Conservation (phyloP, 1,140 invertebrate species). For the Papilio helenus region DNA sequence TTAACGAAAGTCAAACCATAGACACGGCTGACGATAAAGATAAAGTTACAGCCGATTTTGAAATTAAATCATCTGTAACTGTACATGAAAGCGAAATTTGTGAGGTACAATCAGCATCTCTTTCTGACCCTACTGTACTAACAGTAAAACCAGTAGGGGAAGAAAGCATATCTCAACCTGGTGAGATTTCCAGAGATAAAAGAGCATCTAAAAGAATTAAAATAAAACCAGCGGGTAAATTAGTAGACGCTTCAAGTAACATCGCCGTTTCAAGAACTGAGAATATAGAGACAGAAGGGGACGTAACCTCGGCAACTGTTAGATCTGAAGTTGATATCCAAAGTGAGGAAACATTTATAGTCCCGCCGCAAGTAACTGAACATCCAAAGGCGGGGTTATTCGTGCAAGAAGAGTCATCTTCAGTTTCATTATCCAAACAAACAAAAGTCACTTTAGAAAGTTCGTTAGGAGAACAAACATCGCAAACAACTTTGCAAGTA, state of each 20-base stretch:
- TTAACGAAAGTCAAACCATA: conserved; percentile 59
- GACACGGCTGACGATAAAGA: conserved; percentile 49
- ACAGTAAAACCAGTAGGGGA: not conserved
- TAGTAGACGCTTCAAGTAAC: conserved; percentile 21
- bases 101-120: conserved; percentile 25
- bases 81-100: conserved; percentile 39
- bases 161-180: conserved; percentile 12
- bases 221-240: not conserved
- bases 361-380: conserved; percentile 22
- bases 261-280: conserved; percentile 24
- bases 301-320: conserved; percentile 8
- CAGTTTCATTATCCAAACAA: conserved; percentile 34
- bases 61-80: conserved; percentile 64
- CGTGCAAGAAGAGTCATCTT: conserved; percentile 36
- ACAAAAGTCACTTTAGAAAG: conserved; percentile 32
- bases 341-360: conserved; percentile 34
- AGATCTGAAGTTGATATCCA: conserved; percentile 35
- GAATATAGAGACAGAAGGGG: conserved; percentile 24
- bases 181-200: conserved; percentile 5
- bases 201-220: not conserved
- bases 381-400: conserved; percentile 12
- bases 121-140: conserved; percentile 7
- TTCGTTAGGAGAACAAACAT: conserved; percentile 29
- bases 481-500: conserved; percentile 39
- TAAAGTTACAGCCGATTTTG: conserved; percentile 64